Evolutionary conservation across 2,888 invertebrate genomes (phyloP), one percentile per base, ranked within the genome.

Genomic region (Agrotis puta): DNA sequence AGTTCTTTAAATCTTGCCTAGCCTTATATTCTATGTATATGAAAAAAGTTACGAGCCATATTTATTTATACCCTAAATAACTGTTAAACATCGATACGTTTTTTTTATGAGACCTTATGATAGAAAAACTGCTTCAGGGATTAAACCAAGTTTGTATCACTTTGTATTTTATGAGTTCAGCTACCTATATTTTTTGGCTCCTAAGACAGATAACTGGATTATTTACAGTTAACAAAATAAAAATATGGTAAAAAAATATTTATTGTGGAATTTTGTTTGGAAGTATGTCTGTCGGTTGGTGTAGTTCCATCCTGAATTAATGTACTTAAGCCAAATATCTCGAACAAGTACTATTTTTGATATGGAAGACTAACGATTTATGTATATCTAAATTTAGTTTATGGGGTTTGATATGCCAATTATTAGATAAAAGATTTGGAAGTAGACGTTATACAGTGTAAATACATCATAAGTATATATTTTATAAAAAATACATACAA

Each of bases 401-500:
- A 92, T 92, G 95, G 95, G 94, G 94, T 92, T 95, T 96, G 96
- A 96, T 96, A 96, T 96, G 96, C 96, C 96, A 95, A 95, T 96
- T 91, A 90, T 91, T 82, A 89, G 91, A 92, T 92, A 91, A 91
- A 91, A 88, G 89, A 88, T 90, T 92, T 94, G 94, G 94, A 95
- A 95, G 94, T 93, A 92, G 91, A 92, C 87, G 89, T 93, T 93
- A 92, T 88, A 92, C 89, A 91, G 88, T 95, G 93, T 95, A 95
- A 94, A 95, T 95, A 94, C 91, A 91, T 91, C 88, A 88, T 90
- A 85, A 84, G 93, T 94, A 94, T 95, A 95, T 94, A 94, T 93
- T 94, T 93, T 95, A 95, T 93, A 95, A 95, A 96, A 83, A 95
- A 95, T 95, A 95, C 94, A 95, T 95, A 95, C 94, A 94, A 94